Conservation (phyloP, 2,888 invertebrate species). For the Acronicta leporina region DNA sequence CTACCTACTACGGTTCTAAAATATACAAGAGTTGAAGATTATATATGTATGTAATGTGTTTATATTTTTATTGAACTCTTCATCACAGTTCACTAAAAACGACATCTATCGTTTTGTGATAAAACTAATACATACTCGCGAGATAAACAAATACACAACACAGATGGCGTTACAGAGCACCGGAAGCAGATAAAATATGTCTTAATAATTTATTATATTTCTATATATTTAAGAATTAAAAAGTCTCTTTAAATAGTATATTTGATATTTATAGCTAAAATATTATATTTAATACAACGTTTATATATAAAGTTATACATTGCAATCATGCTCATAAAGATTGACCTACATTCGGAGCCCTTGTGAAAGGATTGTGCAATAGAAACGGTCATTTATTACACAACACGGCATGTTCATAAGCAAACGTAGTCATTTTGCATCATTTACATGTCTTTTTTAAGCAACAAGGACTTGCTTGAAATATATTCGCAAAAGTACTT, state of each 20-base stretch:
- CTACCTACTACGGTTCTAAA: too few relatives aligned
- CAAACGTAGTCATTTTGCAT: conserved; percentile 83
- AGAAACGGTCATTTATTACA: conserved; percentile 89
- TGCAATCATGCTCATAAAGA: conserved; percentile 82
- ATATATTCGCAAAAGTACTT: conserved; percentile 63
- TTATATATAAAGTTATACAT: conserved; percentile 59
- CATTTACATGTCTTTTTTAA: conserved; percentile 75
- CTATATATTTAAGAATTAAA: not conserved
- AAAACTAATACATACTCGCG: conserved; percentile 16
- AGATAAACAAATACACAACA: conserved; percentile 5
- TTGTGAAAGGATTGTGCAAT: conserved; percentile 90
- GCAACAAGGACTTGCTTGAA: conserved; percentile 53
- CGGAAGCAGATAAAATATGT: conserved; percentile 45
- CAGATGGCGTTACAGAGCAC: conserved; percentile 57
- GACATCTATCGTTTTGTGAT: conserved; percentile 37
- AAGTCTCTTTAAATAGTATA: conserved; percentile 4
- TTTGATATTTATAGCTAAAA: conserved; percentile 4
- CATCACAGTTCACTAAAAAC: conserved; percentile 6
- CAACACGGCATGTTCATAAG: conserved; percentile 86
- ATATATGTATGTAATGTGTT: too few relatives aligned
- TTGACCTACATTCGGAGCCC: conserved; percentile 89
- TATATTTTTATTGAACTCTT: too few relatives aligned
- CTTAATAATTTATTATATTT: conserved; percentile 11
- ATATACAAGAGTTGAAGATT: too few relatives aligned
- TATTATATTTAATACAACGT: not conserved